phyloP scores from a whole-genome alignment of 53 echinoderm and acorn worm species.

The Holothuria leucospilota region DNA sequence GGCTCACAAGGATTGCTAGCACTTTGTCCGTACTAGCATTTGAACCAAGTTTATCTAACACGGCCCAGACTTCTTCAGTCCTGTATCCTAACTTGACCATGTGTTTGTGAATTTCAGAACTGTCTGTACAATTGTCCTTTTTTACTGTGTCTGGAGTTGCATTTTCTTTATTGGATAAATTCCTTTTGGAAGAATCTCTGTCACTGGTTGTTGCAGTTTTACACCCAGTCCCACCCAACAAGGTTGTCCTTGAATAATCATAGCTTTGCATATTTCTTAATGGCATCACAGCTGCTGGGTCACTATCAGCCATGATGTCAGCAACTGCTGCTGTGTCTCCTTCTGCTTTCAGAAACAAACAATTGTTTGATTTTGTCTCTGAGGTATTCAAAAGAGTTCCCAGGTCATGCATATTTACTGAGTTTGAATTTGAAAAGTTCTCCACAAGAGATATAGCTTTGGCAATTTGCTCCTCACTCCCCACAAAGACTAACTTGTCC shows the following conservation, averaged over 20 bases:
- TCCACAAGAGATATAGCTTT: constrained; percentile 47
- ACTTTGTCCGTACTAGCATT: constrained; percentile 30
- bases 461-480: constrained; percentile 53
- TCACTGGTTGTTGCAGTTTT: background rate
- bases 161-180: background rate
- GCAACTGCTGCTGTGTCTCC: no score
- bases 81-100: constrained; percentile 31
- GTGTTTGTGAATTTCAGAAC: constrained; percentile 2
- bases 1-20: background rate
- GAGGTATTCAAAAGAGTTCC: background rate
- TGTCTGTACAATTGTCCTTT: background rate
- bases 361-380: no score
- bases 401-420: constrained; percentile 22
- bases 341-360: no score
- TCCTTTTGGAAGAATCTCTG: no score
- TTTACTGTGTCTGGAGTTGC: background rate
- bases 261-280: no score
- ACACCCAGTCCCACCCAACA: constrained; percentile 25
- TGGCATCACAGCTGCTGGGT: no score
- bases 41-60: constrained; percentile 18
- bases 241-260: constrained; percentile 22
- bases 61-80: background rate
- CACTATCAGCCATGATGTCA: no score
- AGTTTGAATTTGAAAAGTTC: background rate
- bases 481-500: constrained; percentile 46